phyloP scores from a whole-genome alignment of 1,140 invertebrate genomes.

The Eupeodes corollae region DNA sequence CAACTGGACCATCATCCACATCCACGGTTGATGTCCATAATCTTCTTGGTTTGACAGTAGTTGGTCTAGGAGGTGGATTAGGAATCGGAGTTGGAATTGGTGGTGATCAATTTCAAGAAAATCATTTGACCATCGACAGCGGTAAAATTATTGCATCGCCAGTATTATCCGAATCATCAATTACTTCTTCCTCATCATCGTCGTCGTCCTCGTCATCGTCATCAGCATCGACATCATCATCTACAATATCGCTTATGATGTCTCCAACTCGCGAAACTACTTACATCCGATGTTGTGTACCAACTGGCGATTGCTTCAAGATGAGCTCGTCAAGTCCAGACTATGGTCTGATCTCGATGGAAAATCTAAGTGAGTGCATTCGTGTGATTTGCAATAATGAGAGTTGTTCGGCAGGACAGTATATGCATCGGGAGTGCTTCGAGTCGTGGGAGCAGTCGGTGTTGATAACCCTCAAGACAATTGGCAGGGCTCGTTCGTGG shows the following conservation, averaged over 20 bases:
- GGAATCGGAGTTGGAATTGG: too few relatives aligned
- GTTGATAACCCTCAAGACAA: conserved; percentile 75
- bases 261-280: conserved; percentile 12
- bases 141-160: too few relatives aligned
- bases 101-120: too few relatives aligned
- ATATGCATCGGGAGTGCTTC: conserved; percentile 94
- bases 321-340: conserved; percentile 40
- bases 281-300: conserved; percentile 61
- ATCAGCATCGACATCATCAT: conserved; percentile 10
- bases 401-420: conserved; percentile 69
- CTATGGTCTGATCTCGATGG: conserved; percentile 50
- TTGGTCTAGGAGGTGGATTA: neutral
- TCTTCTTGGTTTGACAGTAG: neutral
- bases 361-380: conserved; percentile 67
- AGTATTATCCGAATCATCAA: too few relatives aligned
- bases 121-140: neutral
- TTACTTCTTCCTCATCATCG: conserved; percentile 2
- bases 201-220: neutral
- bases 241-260: conserved; percentile 7
- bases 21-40: neutral
- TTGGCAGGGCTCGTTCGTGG: conserved; percentile 83
- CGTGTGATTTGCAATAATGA: conserved; percentile 94
- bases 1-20: neutral
- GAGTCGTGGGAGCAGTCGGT: conserved; percentile 84
- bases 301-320: conserved; percentile 63